Evolutionary conservation across 2,113 vertebrate genomes (phyloP).

Genomic region (Natator depressus): DNA sequence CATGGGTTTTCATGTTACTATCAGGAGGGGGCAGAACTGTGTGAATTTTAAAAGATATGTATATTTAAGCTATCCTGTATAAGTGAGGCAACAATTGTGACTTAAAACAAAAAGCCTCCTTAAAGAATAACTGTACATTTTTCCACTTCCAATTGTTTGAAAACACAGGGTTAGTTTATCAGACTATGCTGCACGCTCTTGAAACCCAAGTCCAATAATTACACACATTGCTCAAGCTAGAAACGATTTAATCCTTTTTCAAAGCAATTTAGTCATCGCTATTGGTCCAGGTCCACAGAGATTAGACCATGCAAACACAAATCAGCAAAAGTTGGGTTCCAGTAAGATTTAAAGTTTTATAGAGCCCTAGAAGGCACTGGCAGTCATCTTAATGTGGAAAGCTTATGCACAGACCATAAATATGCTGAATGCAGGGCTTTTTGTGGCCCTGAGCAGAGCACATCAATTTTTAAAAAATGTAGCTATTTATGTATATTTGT

Average conservation of each 20-base stretch:
- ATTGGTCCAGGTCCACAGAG: conserved; percentile 26
- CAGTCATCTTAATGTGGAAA: conserved; percentile 50
- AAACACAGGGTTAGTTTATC: neutral
- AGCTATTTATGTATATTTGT: conserved; percentile 6
- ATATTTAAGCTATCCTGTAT: neutral
- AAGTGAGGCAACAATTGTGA: neutral
- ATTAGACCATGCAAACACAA: conserved; percentile 47
- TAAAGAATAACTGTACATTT: neutral
- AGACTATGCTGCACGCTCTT: conserved; percentile 5
- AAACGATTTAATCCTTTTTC: conserved; percentile 46
- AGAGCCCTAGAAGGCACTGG: conserved; percentile 59
- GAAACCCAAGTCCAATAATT: conserved; percentile 45
- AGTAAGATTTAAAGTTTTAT: conserved; percentile 45
- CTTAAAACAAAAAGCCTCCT: neutral
- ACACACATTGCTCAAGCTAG: neutral
- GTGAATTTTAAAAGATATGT: neutral
- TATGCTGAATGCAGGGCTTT: conserved; percentile 41
- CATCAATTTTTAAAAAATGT: neutral
- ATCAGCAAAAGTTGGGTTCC: conserved; percentile 22
- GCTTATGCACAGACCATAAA: conserved; percentile 15
- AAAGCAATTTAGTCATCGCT: conserved; percentile 45
- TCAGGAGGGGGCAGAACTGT: neutral
- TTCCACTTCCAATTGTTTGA: neutral
- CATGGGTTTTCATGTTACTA: neutral
- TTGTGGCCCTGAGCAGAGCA: neutral